These are phyloP conservation scores for Lophura nycthemera DNA, from an alignment of 2,113 vertebrate species.

Conservation along the genomic window DNA sequence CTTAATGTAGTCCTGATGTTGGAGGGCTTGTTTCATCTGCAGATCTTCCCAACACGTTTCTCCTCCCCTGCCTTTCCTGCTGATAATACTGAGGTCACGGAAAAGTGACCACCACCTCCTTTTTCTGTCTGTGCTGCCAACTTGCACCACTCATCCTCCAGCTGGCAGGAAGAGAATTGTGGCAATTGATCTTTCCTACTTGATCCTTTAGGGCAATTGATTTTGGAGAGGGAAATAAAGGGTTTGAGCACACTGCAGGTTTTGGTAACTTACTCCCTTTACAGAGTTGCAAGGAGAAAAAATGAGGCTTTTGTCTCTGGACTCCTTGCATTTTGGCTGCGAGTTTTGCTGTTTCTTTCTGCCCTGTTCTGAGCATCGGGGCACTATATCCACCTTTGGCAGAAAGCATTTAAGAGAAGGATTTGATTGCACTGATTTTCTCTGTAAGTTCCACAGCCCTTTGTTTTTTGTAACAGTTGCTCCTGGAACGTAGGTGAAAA, in stretches of 20 bases:
- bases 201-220: slow-evolving; percentile 34
- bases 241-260: slow-evolving; percentile 23
- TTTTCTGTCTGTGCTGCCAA: not conserved
- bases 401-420: not conserved
- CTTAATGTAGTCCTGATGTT: not conserved
- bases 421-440: not conserved
- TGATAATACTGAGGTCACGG: not conserved
- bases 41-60: not conserved
- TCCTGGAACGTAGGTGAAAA: not conserved
- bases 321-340: slow-evolving; percentile 31
- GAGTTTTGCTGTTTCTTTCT: not conserved
- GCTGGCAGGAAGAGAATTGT: not conserved
- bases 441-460: not conserved
- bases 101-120: not conserved
- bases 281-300: slow-evolving; percentile 11
- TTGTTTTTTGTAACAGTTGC: not conserved
- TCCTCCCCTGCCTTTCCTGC: not conserved
- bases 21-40: not conserved
- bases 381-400: not conserved
- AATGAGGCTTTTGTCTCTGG: not conserved
- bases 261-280: slow-evolving; percentile 30
- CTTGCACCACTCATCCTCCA: not conserved
- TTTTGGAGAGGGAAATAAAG: slow-evolving; percentile 13
- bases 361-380: not conserved
- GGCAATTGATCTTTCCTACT: slow-evolving; percentile 21